These are phyloP conservation scores for Hylomyscus alleni DNA, from an alignment of 2,797 vertebrate species.

Conservation along the genomic window DNA sequence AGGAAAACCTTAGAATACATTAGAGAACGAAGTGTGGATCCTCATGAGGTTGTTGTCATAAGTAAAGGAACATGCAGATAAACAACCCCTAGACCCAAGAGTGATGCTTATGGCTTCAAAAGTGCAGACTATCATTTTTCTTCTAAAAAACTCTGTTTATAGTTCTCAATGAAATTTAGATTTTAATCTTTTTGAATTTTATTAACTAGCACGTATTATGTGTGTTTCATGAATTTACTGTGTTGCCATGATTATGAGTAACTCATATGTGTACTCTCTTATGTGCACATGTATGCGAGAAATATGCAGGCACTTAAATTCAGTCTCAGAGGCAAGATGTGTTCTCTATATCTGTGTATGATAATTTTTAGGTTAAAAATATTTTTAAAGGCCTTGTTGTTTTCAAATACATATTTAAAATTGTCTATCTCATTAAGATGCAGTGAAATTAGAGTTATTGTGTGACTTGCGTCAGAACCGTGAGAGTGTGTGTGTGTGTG, in stretches of 20 bases:
- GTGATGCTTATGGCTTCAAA: neutral
- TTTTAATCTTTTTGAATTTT: neutral
- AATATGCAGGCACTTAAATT: too few relatives aligned
- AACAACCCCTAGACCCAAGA: neutral
- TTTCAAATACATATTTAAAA: conserved; percentile 39
- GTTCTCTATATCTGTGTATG: fast-evolving
- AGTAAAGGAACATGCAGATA: neutral
- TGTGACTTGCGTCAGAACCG: neutral
- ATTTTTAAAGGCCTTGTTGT: neutral
- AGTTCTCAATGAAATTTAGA: neutral
- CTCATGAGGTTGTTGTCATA: neutral
- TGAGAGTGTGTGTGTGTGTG: neutral
- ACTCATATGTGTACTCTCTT: neutral
- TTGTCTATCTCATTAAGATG: conserved; percentile 10
- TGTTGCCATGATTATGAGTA: neutral
- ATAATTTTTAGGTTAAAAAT: neutral
- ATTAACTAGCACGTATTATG: neutral
- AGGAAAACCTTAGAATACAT: too few relatives aligned
- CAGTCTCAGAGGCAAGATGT: neutral
- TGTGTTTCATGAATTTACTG: neutral
- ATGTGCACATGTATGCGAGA: neutral
- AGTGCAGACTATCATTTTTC: neutral
- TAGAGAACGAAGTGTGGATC: neutral
- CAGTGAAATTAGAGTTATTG: conserved; percentile 11
- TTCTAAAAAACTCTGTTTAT: neutral